Evolutionary conservation across 2,797 vertebrate genomes (phyloP), one percentile per base, ranked within the genome.

Genomic region (Esox masquinongy): DNA sequence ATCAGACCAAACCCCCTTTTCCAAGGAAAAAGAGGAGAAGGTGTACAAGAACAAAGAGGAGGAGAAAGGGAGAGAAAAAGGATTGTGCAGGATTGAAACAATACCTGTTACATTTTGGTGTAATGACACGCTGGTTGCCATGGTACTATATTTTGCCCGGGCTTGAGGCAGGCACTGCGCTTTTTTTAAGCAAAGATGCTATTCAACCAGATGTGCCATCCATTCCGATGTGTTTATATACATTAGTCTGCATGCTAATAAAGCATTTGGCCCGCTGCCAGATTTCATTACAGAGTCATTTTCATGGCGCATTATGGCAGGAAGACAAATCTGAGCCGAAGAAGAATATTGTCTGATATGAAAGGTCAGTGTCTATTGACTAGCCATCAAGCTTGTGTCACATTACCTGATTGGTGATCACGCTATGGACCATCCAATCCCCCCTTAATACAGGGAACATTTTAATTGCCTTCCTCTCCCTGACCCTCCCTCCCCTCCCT

Each of bases 341-440:
- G 63, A 68, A 16, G 63, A 68, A 56, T 64, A 59, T 43, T 59
- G 39, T 77, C 39, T 68, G 61, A 77, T 72, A 70, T 66, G 24
- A 59, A 73, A 75, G 73, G 79, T 77, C 79, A 78, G 59, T 59
- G 67, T 50, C 29, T 66, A 31, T 43, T 34, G 63, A 11, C 63
- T 17, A 29, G 49, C 53, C 50, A 74, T 53, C 76, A 68, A 61
- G 22, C 56, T 61, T 22, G 43, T 53, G 11, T 59, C 24, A 51
- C 39, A 8, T 43, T 17, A 47, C 39, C 75, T 78, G 75, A 82
- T 77, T 70, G 70, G 49, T 75, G 74, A 73, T 73, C 75, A 71
- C 71, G 70, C 74, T n/a, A 68, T 7, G n/a, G 34, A 22, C 56
- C 36, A 61, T 59, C 56, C 69, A 59, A 64, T n/a, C 49, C 29